phyloP scores from a whole-genome alignment of 2,797 vertebrate genomes.

The Hoplostethus mediterraneus region DNA sequence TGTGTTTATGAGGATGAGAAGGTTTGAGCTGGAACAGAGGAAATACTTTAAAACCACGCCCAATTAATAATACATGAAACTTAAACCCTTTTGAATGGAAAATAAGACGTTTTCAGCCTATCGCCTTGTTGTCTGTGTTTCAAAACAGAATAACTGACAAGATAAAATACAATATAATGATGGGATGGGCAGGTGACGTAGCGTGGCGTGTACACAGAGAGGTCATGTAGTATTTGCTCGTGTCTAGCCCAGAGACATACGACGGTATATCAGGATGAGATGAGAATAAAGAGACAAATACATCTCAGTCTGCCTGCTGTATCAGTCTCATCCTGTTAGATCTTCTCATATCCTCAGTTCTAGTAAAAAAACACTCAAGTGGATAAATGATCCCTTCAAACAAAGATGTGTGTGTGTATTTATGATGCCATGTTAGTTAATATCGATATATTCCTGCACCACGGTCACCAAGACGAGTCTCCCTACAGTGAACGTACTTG shows the following conservation, averaged over 20 bases:
- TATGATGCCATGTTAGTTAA: neutral
- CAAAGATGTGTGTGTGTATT: too few relatives aligned
- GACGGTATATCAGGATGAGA: neutral
- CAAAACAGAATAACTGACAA: slow-evolving; percentile 57
- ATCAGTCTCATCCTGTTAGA: slow-evolving; percentile 10
- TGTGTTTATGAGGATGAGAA: slow-evolving; percentile 86
- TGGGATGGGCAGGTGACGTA: slow-evolving; percentile 56
- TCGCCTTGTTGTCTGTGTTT: slow-evolving; percentile 55
- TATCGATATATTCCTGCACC: neutral
- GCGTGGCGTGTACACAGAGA: slow-evolving; percentile 41
- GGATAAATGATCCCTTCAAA: neutral
- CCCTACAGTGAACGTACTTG: neutral
- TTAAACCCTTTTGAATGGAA: slow-evolving; percentile 75
- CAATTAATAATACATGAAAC: slow-evolving; percentile 84
- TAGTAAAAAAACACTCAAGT: neutral
- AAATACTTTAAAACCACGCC: slow-evolving; percentile 79
- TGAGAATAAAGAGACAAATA: neutral
- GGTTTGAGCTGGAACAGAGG: slow-evolving; percentile 83
- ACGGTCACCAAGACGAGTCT: neutral
- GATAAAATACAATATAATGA: slow-evolving; percentile 47
- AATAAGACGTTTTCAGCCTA: slow-evolving; percentile 53
- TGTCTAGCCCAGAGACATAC: neutral
- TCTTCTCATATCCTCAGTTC: slow-evolving; percentile 4
- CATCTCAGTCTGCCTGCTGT: neutral
- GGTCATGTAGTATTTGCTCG: slow-evolving; percentile 27